Conservation (phyloP, 2,888 invertebrate genomes). For the Eristalinus sepulchralis region DNA sequence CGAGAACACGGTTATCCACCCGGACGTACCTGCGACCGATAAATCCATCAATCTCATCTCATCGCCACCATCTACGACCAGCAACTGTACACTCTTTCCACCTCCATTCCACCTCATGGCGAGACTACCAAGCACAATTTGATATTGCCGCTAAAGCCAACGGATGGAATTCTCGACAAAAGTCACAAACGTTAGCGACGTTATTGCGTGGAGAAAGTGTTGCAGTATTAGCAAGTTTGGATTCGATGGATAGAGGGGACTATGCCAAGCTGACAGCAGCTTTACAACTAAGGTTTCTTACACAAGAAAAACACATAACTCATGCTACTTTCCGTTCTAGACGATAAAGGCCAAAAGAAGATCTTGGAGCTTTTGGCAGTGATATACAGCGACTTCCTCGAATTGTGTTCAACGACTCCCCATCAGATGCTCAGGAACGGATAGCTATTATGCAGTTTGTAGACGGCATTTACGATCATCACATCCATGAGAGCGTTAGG, state of each 20-base stretch:
- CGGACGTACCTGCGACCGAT: too few relatives aligned
- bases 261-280: not conserved
- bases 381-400: not conserved
- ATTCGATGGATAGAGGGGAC: not conserved
- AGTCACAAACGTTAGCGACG: not conserved
- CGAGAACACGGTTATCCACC: too few relatives aligned
- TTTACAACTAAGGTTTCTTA: not conserved
- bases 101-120: not conserved
- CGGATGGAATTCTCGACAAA: not conserved
- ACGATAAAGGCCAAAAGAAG: not conserved
- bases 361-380: not conserved
- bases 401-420: not conserved
- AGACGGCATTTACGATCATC: not conserved
- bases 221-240: not conserved
- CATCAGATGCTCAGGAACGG: not conserved
- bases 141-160: not conserved
- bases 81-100: too few relatives aligned
- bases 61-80: too few relatives aligned
- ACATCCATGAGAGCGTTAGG: not conserved
- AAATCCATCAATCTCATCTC: too few relatives aligned
- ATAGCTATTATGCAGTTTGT: not conserved
- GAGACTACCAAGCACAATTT: constrained; percentile 11
- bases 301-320: not conserved
- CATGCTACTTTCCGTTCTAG: not conserved
- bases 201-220: not conserved